Conservation (phyloP, 1,140 invertebrate species). For the Arctopsyche grandis region DNA sequence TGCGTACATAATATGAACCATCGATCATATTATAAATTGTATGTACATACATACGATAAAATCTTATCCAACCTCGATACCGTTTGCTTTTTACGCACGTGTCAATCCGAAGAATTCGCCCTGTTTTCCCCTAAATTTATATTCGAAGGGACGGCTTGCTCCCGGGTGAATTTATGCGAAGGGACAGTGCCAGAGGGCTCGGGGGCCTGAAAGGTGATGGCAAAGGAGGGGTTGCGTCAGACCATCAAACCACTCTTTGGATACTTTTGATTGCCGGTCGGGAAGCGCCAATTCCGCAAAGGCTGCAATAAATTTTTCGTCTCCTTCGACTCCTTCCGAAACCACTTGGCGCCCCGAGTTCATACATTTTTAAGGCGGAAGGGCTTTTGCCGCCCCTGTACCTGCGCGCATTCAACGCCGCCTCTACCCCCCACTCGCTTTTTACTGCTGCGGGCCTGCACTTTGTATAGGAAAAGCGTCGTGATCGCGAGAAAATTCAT, state of each 20-base stretch:
- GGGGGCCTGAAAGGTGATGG: neutral
- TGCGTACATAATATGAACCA: no score
- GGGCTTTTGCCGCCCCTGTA: neutral
- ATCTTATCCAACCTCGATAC: neutral
- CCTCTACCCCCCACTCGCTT: neutral
- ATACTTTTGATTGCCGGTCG: constrained; percentile 9
- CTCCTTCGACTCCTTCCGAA: neutral
- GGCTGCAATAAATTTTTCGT: neutral
- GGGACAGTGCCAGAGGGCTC: neutral
- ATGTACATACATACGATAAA: no score
- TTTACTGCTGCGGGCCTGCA: neutral
- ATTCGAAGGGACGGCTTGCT: neutral
- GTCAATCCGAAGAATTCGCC: neutral
- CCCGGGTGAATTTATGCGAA: neutral
- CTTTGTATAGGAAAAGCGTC: constrained; percentile 2
- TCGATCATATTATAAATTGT: no score
- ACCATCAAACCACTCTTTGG: neutral
- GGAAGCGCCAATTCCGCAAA: constrained; percentile 3
- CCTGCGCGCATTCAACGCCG: neutral
- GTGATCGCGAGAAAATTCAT: neutral
- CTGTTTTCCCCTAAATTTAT: neutral
- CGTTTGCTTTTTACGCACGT: neutral
- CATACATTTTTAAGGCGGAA: constrained; percentile 4
- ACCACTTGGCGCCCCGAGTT: neutral
- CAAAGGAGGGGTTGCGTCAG: neutral